phyloP scores from a whole-genome alignment of 2,888 invertebrate species.

The Drosophila quasianomalipes region DNA sequence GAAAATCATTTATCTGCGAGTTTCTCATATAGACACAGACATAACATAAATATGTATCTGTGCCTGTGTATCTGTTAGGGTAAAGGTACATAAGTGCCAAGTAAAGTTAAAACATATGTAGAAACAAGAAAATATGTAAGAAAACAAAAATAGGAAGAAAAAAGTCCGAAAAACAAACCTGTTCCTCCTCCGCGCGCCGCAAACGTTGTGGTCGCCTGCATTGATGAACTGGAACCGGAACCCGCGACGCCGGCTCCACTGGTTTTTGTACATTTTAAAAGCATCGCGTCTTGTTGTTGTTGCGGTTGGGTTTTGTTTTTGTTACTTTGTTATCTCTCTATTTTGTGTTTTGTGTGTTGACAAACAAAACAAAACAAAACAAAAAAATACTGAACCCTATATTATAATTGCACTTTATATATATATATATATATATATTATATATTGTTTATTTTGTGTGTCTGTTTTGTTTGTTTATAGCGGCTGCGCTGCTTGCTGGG shows the following conservation, averaged over 20 bases:
- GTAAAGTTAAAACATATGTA: constrained; percentile 8
- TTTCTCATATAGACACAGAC: background rate
- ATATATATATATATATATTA: constrained; percentile 21
- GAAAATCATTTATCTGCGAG: constrained; percentile 10
- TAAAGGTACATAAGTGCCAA: constrained; percentile 24
- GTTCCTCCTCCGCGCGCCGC: constrained; percentile 77
- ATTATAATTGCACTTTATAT: constrained; percentile 21
- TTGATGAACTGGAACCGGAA: constrained; percentile 69
- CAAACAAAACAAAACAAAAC: constrained; percentile 9
- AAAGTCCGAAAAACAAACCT: constrained; percentile 72
- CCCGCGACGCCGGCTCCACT: constrained; percentile 72
- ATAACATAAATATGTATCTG: background rate
- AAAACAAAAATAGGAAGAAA: constrained; percentile 3
- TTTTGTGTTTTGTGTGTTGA: constrained; percentile 6
- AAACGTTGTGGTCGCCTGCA: constrained; percentile 68
- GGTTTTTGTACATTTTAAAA: constrained; percentile 81
- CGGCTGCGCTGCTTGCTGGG: constrained; percentile 22
- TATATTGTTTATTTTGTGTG: constrained; percentile 11
- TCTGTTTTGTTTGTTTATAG: constrained; percentile 9
- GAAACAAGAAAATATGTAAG: constrained; percentile 17
- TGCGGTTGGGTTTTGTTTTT: constrained; percentile 29
- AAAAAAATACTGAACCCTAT: constrained; percentile 6
- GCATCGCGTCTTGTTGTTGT: constrained; percentile 64
- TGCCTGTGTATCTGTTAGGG: background rate
- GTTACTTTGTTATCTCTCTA: constrained; percentile 21